Percentiles rank a stretch among this genome's conserved stretches.
Conservation (phyloP, 1,140 invertebrate species). For the Cepaea nemoralis region DNA sequence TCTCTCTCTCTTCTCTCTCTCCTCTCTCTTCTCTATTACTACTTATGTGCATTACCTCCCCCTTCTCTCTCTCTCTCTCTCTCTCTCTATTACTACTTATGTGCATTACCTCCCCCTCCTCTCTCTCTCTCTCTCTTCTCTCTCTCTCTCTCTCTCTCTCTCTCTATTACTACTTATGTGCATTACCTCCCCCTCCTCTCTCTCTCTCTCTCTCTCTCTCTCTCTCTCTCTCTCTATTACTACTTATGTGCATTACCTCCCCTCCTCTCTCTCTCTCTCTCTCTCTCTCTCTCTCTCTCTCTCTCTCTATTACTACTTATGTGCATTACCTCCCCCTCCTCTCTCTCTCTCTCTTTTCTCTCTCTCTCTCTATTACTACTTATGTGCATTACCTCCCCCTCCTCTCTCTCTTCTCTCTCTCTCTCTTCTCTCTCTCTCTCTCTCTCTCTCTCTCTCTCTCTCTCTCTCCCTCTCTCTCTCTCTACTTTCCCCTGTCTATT, state of each 20-base stretch:
- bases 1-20: neutral
- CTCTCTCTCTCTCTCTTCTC: neutral
- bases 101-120: too few species aligned
- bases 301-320: neutral
- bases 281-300: slow-evolving; percentile 25
- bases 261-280: slow-evolving; percentile 1
- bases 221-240: neutral
- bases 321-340: neutral
- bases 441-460: too few species aligned
- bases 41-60: too few species aligned
- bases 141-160: neutral
- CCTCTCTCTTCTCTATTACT: neutral
- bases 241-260: too few species aligned
- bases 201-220: neutral
- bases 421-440: neutral
- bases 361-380: too few species aligned
- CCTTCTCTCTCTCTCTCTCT: too few species aligned
- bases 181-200: too few species aligned
- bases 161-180: neutral
- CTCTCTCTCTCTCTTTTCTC: neutral
- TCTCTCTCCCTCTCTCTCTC: too few species aligned
- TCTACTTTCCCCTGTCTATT: too few species aligned
- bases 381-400: too few species aligned
- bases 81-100: too few species aligned
- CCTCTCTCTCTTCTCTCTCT: too few species aligned